Evolutionary conservation across 53 echinoderm and acorn worm species (phyloP).

Genomic region (Henricia sp.): DNA sequence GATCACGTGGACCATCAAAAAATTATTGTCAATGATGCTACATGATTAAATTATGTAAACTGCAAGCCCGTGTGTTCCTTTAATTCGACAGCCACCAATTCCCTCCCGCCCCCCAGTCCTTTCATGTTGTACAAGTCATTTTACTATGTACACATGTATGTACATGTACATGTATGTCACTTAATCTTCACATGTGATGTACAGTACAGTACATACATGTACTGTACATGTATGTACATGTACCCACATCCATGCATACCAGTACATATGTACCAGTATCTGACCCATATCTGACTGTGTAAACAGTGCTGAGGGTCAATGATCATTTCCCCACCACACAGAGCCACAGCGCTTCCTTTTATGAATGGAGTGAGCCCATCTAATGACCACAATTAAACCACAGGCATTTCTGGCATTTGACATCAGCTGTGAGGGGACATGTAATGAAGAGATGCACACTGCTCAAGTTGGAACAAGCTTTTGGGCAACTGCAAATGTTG

Average conservation of each 20-base stretch:
- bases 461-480: conserved; percentile 5
- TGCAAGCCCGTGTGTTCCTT: neutral
- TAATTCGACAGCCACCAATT: too few relatives aligned
- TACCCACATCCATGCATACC: neutral
- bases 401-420: conserved; percentile 41
- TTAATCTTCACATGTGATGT: neutral
- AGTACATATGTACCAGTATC: neutral
- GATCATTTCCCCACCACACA: neutral
- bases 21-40: too few relatives aligned
- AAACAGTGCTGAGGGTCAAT: conserved; percentile 1
- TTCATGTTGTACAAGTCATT: too few relatives aligned
- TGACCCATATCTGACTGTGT: conserved; percentile 7
- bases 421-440: neutral
- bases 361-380: conserved; percentile 48
- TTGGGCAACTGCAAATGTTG: too few relatives aligned
- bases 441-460: neutral
- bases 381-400: conserved; percentile 21
- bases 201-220: neutral
- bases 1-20: too few relatives aligned
- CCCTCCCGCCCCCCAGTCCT: too few relatives aligned
- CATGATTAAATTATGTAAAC: too few relatives aligned
- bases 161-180: conserved; percentile 12
- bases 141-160: neutral
- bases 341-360: conserved; percentile 1
- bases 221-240: neutral